Evolutionary conservation across 2,113 vertebrate species (phyloP).

Genomic region (Esox niger): DNA sequence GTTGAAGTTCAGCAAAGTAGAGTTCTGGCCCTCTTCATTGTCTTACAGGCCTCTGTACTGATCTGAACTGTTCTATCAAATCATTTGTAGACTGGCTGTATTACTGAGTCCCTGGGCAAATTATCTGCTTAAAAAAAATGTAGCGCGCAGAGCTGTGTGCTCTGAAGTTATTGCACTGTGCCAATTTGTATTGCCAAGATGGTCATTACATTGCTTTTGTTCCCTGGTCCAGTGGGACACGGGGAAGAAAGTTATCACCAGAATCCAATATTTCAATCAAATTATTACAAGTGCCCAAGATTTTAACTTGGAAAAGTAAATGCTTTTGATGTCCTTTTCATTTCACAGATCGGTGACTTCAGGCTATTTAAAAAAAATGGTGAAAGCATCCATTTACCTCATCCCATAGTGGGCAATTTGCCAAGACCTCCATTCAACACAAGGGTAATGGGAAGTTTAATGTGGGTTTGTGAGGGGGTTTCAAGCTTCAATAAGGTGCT

Average conservation of each 20-base stretch:
- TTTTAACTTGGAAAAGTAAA: not conserved
- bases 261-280: not conserved
- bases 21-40: too few species aligned
- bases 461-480: conserved; percentile 17
- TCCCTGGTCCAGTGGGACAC: not conserved
- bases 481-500: conserved; percentile 41
- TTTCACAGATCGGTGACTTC: not conserved
- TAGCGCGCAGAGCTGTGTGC: not conserved
- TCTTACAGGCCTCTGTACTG: too few species aligned
- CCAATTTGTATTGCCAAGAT: not conserved
- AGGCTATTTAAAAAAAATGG: not conserved
- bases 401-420: conserved; percentile 9
- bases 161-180: not conserved
- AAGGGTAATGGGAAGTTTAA: conserved; percentile 44
- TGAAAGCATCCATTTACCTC: not conserved
- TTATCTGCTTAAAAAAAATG: not conserved
- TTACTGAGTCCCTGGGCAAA: too few species aligned
- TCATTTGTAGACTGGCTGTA: too few species aligned
- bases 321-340: conserved; percentile 2
- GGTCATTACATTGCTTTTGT: not conserved
- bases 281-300: not conserved
- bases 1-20: too few species aligned
- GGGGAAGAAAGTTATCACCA: not conserved
- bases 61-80: too few species aligned
- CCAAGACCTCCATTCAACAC: not conserved